phyloP scores from a whole-genome alignment of 2,888 invertebrate genomes.

The Microctonus aethiopoides region DNA sequence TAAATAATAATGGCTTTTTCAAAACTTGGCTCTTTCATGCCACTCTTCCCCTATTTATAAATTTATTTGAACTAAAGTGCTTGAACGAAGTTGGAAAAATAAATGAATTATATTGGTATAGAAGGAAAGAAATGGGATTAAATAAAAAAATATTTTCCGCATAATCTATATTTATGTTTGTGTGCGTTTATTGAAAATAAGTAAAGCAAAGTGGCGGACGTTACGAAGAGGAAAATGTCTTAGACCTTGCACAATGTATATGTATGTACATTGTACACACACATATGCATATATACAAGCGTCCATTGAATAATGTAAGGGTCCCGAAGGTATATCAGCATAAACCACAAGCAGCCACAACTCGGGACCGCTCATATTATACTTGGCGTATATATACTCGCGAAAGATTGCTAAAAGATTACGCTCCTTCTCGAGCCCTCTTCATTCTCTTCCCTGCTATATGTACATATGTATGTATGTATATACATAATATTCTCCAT shows the following conservation, averaged over 20 bases:
- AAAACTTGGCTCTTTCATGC: too few relatives aligned
- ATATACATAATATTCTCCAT: too few relatives aligned
- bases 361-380: slow-evolving; percentile 39
- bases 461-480: slow-evolving; percentile 33
- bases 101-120: too few relatives aligned
- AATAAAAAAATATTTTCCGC: background rate
- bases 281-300: too few relatives aligned
- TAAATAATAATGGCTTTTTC: too few relatives aligned
- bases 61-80: too few relatives aligned
- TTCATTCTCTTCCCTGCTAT: slow-evolving; percentile 29
- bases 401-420: slow-evolving; percentile 60
- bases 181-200: background rate
- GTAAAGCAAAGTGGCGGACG: background rate
- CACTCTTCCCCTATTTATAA: too few relatives aligned
- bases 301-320: slow-evolving; percentile 58
- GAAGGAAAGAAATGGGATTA: too few relatives aligned
- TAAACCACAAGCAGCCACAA: slow-evolving; percentile 49
- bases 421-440: slow-evolving; percentile 51
- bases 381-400: slow-evolving; percentile 60
- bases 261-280: background rate
- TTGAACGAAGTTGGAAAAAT: too few relatives aligned
- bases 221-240: background rate
- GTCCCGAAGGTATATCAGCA: slow-evolving; percentile 55
- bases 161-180: background rate
- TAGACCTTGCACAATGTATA: slow-evolving; percentile 17